Evolutionary conservation across 1,140 invertebrate genomes (phyloP).

Genomic region (Ptiloglossa arizonensis): DNA sequence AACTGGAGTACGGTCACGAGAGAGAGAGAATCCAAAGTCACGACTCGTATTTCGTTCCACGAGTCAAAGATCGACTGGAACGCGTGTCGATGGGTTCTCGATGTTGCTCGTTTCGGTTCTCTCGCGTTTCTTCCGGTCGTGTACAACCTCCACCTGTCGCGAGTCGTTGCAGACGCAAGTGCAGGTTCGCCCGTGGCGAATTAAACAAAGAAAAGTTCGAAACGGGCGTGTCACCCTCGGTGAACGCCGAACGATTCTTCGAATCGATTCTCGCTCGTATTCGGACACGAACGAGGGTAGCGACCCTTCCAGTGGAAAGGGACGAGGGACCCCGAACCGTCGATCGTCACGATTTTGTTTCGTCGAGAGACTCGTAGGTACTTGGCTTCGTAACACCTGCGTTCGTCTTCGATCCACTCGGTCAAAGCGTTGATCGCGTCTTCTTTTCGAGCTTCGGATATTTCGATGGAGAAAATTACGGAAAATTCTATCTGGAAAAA

Average conservation of each 20-base stretch:
- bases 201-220: slow-evolving; percentile 33
- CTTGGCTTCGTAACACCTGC: not conserved
- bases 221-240: slow-evolving; percentile 21
- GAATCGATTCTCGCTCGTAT: slow-evolving; percentile 36
- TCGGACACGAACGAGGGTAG: slow-evolving; percentile 11
- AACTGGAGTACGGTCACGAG: too few species aligned
- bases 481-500: too few species aligned
- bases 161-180: slow-evolving; percentile 12
- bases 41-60: too few species aligned
- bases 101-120: not conserved
- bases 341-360: slow-evolving; percentile 3
- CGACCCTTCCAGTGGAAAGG: not conserved
- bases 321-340: not conserved
- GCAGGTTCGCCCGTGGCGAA: slow-evolving; percentile 4
- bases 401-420: not conserved
- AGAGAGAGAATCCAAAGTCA: too few species aligned
- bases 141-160: slow-evolving; percentile 29
- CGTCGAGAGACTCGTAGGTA: too few species aligned
- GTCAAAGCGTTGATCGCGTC: not conserved
- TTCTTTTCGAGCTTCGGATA: not conserved
- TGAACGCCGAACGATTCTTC: slow-evolving; percentile 39
- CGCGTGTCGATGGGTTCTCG: too few species aligned
- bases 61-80: too few species aligned
- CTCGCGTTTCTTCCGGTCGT: not conserved
- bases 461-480: too few species aligned